Conservation (phyloP, 2,797 vertebrate species). For the Lerista edwardsae region DNA sequence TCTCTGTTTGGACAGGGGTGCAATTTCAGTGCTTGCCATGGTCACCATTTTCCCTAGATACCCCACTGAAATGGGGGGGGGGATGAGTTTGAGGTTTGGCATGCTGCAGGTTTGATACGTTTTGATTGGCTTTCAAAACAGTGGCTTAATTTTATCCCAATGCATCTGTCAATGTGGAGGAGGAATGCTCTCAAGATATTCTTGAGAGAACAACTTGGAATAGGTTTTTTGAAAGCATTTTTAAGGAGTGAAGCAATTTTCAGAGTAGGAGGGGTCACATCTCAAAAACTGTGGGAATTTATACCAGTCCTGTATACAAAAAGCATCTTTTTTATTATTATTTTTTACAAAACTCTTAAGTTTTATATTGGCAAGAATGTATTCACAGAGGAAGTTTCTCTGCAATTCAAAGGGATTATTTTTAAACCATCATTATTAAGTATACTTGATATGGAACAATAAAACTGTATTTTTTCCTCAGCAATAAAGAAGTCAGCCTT, state of each 20-base stretch:
- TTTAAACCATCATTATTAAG: rapidly evolving
- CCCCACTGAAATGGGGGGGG: too few relatives aligned
- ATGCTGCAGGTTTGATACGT: too few relatives aligned
- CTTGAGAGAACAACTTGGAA: background rate
- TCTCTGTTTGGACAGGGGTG: too few relatives aligned
- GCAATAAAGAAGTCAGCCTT: rapidly evolving
- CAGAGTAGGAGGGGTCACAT: background rate
- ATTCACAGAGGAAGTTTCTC: background rate
- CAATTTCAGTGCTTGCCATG: too few relatives aligned
- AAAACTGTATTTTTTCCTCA: rapidly evolving
- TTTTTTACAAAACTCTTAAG: background rate
- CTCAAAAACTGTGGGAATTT: background rate
- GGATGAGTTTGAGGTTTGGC: too few relatives aligned
- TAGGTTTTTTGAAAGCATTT: too few relatives aligned
- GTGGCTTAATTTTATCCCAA: too few relatives aligned
- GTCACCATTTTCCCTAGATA: too few relatives aligned
- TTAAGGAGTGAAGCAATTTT: background rate
- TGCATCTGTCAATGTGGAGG: too few relatives aligned
- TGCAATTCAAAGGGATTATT: background rate
- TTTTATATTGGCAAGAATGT: background rate
- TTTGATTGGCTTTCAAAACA: too few relatives aligned
- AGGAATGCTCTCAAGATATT: too few relatives aligned
- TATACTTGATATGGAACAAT: background rate
- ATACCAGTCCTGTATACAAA: background rate
- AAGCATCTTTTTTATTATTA: background rate